These are phyloP conservation scores for Diabrotica undecimpunctata DNA, from an alignment of 1,140 invertebrate genomes.

Conservation along the genomic window DNA sequence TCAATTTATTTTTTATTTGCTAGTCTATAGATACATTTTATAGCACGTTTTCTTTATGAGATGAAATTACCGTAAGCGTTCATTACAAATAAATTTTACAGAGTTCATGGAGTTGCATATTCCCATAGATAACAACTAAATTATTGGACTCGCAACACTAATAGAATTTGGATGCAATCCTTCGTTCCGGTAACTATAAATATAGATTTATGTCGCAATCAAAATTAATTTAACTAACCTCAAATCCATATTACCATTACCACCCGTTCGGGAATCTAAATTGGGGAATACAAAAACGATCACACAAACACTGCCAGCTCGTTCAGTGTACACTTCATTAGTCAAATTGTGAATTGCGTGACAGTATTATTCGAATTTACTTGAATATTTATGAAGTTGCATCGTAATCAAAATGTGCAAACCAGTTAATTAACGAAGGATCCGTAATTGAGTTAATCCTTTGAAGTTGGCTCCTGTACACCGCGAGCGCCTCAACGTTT, in stretches of 20 bases:
- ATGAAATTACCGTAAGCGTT: too few species aligned
- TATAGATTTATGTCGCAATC: not conserved
- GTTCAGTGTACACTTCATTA: conserved; percentile 34
- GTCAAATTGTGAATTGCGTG: conserved; percentile 35
- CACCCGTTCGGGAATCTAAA: conserved; percentile 1
- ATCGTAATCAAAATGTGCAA: conserved; percentile 38
- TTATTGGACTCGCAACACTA: too few species aligned
- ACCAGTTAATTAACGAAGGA: conserved; percentile 39
- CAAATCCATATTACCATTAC: conserved; percentile 1
- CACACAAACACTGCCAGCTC: conserved; percentile 12
- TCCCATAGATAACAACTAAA: too few species aligned
- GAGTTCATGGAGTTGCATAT: too few species aligned
- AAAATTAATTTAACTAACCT: conserved; percentile 3
- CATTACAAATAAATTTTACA: too few species aligned
- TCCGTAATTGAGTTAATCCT: conserved; percentile 36
- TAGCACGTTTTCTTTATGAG: too few species aligned
- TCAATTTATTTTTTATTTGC: too few species aligned
- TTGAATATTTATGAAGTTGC: conserved; percentile 40
- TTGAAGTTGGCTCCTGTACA: conserved; percentile 21
- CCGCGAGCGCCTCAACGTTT: not conserved
- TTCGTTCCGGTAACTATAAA: not conserved
- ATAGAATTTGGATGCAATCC: too few species aligned
- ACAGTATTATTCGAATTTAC: conserved; percentile 35
- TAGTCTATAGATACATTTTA: too few species aligned
- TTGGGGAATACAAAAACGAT: conserved; percentile 2